Conservation (phyloP, 2,888 invertebrate species). For the Stenotaenia linearis region DNA sequence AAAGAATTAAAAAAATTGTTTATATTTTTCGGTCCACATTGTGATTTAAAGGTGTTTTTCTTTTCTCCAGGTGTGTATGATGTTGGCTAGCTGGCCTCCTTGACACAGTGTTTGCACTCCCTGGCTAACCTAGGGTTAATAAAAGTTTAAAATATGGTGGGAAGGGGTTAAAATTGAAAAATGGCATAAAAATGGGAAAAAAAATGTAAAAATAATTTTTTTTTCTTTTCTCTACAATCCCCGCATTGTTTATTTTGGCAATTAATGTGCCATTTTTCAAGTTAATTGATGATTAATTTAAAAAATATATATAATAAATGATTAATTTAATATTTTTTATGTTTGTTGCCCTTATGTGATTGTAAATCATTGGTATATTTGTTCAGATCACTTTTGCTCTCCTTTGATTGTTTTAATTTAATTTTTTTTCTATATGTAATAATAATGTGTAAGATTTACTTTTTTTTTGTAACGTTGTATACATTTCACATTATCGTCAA, state of each 20-base stretch:
- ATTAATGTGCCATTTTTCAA: background rate
- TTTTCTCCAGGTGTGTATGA: slow-evolving; percentile 24
- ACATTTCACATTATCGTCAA: background rate
- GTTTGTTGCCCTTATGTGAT: slow-evolving; percentile 7
- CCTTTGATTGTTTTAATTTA: background rate
- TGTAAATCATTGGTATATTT: background rate
- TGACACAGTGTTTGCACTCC: slow-evolving; percentile 34
- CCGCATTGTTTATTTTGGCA: background rate
- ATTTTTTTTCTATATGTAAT: background rate
- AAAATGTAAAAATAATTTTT: background rate
- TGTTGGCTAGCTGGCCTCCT: slow-evolving; percentile 34
- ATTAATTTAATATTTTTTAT: background rate
- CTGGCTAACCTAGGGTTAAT: slow-evolving; percentile 30
- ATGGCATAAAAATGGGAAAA: slow-evolving; percentile 27
- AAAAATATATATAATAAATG: background rate
- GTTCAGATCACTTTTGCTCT: background rate
- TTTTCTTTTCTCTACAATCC: background rate
- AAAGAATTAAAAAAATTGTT: background rate
- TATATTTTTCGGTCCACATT: background rate
- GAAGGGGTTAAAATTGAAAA: background rate
- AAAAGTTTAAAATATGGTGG: background rate
- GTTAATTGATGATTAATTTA: background rate
- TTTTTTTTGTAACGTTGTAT: background rate
- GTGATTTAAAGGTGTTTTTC: background rate
- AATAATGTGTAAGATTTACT: background rate